Evolutionary conservation across 2,888 invertebrate genomes (phyloP).

Genomic region (Sphaerophoria rueppellii): DNA sequence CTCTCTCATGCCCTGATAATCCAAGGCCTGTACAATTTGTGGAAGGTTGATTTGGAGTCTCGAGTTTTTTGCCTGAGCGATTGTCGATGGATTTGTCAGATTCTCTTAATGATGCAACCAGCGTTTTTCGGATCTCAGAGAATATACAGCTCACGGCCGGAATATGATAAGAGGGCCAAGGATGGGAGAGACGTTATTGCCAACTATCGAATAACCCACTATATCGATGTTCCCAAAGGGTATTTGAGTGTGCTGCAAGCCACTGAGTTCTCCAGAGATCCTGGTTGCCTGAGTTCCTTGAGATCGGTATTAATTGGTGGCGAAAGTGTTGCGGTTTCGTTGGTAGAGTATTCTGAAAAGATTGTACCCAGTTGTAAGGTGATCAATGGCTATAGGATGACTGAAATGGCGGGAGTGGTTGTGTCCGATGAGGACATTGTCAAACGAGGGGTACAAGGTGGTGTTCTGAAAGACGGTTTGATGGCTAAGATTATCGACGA

Average conservation of each 20-base stretch:
- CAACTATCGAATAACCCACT: conserved; percentile 60
- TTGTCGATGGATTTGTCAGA: conserved; percentile 74
- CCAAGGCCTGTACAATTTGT: conserved; percentile 66
- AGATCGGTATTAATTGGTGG: conserved; percentile 68
- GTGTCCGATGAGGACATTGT: conserved; percentile 63
- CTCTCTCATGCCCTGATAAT: conserved; percentile 70
- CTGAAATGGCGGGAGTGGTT: conserved; percentile 69
- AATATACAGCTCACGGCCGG: conserved; percentile 58
- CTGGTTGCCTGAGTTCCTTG: conserved; percentile 57
- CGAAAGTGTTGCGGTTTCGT: conserved; percentile 51
- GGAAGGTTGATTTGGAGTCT: conserved; percentile 50
- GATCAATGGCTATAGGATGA: conserved; percentile 72
- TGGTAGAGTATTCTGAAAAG: conserved; percentile 48
- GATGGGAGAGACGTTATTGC: conserved; percentile 64
- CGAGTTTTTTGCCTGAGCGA: conserved; percentile 70
- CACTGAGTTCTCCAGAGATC: conserved; percentile 40
- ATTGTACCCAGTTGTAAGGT: conserved; percentile 55
- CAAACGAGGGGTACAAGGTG: conserved; percentile 49
- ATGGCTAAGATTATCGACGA: conserved; percentile 70
- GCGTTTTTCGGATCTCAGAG: conserved; percentile 68
- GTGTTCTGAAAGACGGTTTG: conserved; percentile 53
- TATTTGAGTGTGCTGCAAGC: conserved; percentile 58
- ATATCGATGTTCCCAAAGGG: conserved; percentile 67
- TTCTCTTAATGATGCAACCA: conserved; percentile 65
- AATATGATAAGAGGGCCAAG: conserved; percentile 12